These are phyloP conservation scores for Blera fallax DNA, from an alignment of 2,888 invertebrate genomes.

Conservation along the genomic window DNA sequence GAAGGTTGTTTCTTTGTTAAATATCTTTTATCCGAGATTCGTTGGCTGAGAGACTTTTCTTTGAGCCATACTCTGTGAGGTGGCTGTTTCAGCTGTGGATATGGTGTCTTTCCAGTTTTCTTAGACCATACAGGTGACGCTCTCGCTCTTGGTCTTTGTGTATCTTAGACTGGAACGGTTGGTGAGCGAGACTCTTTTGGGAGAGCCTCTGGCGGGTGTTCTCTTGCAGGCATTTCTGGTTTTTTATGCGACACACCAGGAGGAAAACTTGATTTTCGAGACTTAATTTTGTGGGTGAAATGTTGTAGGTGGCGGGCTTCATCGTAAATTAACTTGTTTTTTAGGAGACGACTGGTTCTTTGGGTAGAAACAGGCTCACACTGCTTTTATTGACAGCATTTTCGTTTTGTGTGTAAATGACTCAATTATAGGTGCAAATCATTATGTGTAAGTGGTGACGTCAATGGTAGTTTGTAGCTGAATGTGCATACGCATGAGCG, in stretches of 20 bases:
- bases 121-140: background rate
- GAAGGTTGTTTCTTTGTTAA: constrained; percentile 75
- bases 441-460: background rate
- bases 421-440: background rate
- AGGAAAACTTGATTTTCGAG: constrained; percentile 27
- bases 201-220: background rate
- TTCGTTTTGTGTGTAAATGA: background rate
- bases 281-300: constrained; percentile 38
- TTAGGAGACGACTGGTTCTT: constrained; percentile 12
- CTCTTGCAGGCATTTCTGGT: constrained; percentile 25
- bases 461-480: background rate
- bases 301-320: constrained; percentile 60
- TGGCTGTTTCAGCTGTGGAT: background rate
- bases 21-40: constrained; percentile 68
- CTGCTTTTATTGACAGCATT: background rate
- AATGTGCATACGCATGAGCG: too few species aligned
- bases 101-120: constrained; percentile 38
- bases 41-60: constrained; percentile 11
- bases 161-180: constrained; percentile 18
- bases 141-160: background rate
- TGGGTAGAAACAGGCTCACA: constrained; percentile 7
- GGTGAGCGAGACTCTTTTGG: background rate
- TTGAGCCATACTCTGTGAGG: background rate
- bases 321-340: constrained; percentile 27
- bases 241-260: constrained; percentile 2